Conservation (phyloP, 2,113 vertebrate genomes). For the Malaclemys terrapin region DNA sequence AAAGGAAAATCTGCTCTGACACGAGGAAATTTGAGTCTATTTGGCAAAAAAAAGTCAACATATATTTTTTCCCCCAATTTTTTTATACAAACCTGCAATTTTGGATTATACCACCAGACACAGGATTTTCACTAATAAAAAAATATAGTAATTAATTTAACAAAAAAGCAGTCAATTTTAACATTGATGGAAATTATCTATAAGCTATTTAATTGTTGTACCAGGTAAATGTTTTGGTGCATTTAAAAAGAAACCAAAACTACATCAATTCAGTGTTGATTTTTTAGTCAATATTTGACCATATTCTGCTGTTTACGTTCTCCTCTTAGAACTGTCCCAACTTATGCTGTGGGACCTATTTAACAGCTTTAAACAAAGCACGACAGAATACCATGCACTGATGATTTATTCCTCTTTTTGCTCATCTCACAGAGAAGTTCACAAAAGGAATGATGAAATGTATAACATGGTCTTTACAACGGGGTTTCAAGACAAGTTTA, state of each 20-base stretch:
- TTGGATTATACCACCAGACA: background rate
- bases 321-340: background rate
- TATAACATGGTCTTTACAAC: background rate
- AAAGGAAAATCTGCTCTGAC: conserved; percentile 13
- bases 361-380: background rate
- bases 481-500: background rate
- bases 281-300: background rate
- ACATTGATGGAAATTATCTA: background rate
- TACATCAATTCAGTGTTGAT: background rate
- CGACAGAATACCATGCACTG: background rate
- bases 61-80: background rate
- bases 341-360: background rate
- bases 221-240: background rate
- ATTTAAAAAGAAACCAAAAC: background rate
- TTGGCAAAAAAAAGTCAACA: background rate
- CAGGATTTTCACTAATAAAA: background rate
- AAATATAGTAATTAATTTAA: background rate
- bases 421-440: background rate
- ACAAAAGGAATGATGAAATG: background rate
- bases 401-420: background rate
- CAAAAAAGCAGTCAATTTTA: background rate
- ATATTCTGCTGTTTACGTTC: background rate
- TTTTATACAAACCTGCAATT: background rate
- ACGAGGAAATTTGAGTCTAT: background rate
- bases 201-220: background rate